A percentile compares a stretch with the other conserved stretches of the same genome.
Evolutionary conservation across 1,140 invertebrate genomes (phyloP).

Genomic region (Thalassaphorura encarpata): DNA sequence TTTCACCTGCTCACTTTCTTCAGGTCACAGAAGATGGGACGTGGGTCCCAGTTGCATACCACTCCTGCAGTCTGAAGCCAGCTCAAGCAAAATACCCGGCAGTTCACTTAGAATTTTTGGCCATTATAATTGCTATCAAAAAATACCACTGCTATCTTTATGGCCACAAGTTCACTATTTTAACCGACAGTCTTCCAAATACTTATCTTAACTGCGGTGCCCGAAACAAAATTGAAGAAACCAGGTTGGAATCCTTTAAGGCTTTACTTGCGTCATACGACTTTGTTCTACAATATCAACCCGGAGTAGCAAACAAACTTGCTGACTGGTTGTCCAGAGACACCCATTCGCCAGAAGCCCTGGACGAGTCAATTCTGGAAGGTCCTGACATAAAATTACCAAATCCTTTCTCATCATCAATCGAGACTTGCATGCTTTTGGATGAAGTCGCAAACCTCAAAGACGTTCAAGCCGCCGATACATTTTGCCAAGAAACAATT

Average conservation of each 20-base stretch:
- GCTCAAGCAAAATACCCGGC: not conserved
- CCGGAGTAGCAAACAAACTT: not conserved
- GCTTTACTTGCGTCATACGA: not conserved
- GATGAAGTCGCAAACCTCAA: not conserved
- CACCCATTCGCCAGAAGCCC: not conserved
- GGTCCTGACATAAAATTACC: not conserved
- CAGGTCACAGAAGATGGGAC: not conserved
- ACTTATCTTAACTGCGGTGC: not conserved
- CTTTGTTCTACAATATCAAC: not conserved
- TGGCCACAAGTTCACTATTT: not conserved
- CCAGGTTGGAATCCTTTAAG: not conserved
- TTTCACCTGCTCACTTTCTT: too few species aligned
- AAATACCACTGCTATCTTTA: not conserved
- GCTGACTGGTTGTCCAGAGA: not conserved
- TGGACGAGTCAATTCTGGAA: not conserved
- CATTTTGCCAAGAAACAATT: not conserved
- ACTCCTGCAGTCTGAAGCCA: not conserved
- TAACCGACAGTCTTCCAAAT: not conserved
- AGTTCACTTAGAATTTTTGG: not conserved
- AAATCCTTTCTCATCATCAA: not conserved
- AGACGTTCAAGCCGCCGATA: not conserved
- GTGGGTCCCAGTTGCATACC: not conserved
- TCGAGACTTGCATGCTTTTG: not conserved
- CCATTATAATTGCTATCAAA: not conserved
- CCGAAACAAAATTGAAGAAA: not conserved